Evolutionary conservation across 1,140 invertebrate species (phyloP), one percentile per base, ranked within the genome.

Genomic region (Drosophila paulistorum): DNA sequence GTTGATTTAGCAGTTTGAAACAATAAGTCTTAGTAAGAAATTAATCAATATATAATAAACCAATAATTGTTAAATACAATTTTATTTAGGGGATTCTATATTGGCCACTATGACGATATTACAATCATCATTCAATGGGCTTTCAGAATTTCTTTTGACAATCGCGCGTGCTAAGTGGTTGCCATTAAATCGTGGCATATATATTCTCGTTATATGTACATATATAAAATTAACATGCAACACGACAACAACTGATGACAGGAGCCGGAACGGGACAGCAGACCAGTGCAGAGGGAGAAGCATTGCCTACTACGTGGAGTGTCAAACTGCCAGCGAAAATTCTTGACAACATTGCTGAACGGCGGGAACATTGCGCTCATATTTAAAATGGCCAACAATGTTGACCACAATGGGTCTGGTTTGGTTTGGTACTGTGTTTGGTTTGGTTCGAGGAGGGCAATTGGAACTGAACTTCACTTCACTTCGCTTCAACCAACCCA

Each of bases 101-200:
- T 67, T 60, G 30, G 30, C 30, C 55, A 71, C 35, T 67, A 39
- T 11, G 37, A 51, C 6, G 35, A 20, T 62, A 26, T 59, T 41
- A 41, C 57, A 66, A 48, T 66, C 11, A 20, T 13, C 37, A 39
- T 39, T 13, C 33, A 55, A 71, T 57, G 41, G 59, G 48, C 64
- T n/a, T 41, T 23, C 59, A 59, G 62, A 72, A 72, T 68, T 63
- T 68, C 48, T 62, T 63, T 63, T 62, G 79, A 81, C 61, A 74
- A 64, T 58, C 63, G 79, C 75, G 72, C 76, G 79, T 83, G 79
- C 73, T 79, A 81, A 81, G 79, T 82, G 75, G 76, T 59, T 71
- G 58, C 71, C 70, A 83, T 83, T 79, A 83, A 83, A 83, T 83
- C 81, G 81, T 83, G 81, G 79, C 81, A 82, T 83, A 82, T 69